Evolutionary conservation across 2,797 vertebrate species (phyloP), one percentile per base, ranked within the genome.

Genomic region (Pseudochaenichthys georgianus): DNA sequence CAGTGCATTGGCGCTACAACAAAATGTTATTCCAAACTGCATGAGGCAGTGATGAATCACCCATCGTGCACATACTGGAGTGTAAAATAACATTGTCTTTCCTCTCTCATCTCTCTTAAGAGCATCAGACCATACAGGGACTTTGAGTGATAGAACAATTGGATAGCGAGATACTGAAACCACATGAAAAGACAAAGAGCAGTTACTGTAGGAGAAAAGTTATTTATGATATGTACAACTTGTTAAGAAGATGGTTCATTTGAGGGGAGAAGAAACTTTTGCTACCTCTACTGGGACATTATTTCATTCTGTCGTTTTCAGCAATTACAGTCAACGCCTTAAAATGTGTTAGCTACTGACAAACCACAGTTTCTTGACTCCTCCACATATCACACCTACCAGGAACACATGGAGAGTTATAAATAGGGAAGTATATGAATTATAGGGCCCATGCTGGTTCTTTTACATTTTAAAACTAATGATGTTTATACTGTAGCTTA

Each of bases 41-140:
- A 21, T 42, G 13, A 46, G 23, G 21, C 31, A 17, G n/a, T 15
- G 48, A 16, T 34, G 45, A 64, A 51, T 57, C 12, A 0, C 11
- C 51, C 47, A 10, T 52, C 47, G 7, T 46, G n/a, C 23, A 23
- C 23, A 9, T 12, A 13, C 2, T 41, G 15, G 3, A 46, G 45
- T 60, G 64, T 41, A 28, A 81, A 85, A 71, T 41, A 59, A 64
- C 51, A 31, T 2, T 51, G 57, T 75, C 52, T 17, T 45, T 78
- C 41, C 78, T 65, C 62, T 70, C 31, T 48, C 2, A 5, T 57
- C 51, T 78, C 17, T 43, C 68, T 23, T n/a, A 38, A 34, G 69
- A 83, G 38, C 34, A 58, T 79, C 51, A 73, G 66, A 62, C 43
- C 70, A 75, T 75, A 66, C 5, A 50, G 68, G 10, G 6, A 38